These are phyloP conservation scores for Montipora foliosa DNA, from an alignment of 64 coral and sea anemone species.

Conservation along the genomic window DNA sequence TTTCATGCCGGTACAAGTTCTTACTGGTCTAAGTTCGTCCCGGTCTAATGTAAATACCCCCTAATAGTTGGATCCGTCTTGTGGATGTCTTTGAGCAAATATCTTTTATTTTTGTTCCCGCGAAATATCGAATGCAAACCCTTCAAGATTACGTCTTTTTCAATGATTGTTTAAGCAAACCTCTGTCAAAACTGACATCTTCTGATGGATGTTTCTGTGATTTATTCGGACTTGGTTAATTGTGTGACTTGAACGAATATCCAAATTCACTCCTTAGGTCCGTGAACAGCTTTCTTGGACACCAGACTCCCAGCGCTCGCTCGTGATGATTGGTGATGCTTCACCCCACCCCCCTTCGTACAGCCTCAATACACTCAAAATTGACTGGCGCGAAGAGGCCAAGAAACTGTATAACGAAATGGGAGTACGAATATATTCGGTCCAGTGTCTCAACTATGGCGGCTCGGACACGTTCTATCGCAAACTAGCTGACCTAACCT, in stretches of 20 bases:
- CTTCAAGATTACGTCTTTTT: no score
- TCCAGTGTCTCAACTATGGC: conserved; percentile 83
- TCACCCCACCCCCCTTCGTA: conserved; percentile 91
- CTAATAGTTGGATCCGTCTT: no score
- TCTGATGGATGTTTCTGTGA: background rate
- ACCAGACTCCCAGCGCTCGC: conserved; percentile 84
- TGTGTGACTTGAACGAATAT: background rate
- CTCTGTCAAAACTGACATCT: background rate
- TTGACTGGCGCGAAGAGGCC: conserved; percentile 91
- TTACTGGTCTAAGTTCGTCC: no score
- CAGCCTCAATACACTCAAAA: conserved; percentile 88
- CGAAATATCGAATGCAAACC: no score
- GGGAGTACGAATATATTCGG: conserved; percentile 86
- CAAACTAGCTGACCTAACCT: conserved; percentile 79
- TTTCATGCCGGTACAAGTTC: no score
- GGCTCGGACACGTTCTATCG: conserved; percentile 82
- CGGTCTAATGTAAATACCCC: no score
- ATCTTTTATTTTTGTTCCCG: background rate
- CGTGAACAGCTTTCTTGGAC: conserved; percentile 89
- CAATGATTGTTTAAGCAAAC: background rate
- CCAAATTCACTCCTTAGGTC: conserved; percentile 40
- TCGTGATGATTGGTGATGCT: conserved; percentile 96
- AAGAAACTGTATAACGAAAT: conserved; percentile 95
- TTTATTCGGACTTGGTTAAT: background rate
- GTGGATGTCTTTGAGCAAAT: background rate